Conservation (phyloP, 2,888 invertebrate genomes). For the Hirtodrosophila duncani region DNA sequence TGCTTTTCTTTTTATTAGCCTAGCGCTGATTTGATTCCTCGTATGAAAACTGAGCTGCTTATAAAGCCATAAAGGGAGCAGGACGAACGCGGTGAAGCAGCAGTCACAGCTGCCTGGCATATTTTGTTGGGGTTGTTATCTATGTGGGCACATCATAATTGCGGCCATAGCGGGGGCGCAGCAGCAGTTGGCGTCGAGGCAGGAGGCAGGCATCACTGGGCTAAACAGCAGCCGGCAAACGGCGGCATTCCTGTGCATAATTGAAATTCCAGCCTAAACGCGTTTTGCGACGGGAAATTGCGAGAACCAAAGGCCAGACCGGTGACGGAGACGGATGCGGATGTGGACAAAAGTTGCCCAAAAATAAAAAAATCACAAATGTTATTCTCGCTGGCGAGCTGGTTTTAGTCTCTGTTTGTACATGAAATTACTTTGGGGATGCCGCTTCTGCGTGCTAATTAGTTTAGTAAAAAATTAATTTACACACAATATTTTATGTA, state of each 20-base stretch:
- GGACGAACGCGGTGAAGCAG: conserved; percentile 1
- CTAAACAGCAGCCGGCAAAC: background rate
- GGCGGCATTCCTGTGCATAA: conserved; percentile 64
- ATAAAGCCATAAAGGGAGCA: conserved; percentile 35
- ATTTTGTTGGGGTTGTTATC: conserved; percentile 47
- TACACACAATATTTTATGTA: conserved; percentile 28
- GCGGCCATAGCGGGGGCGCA: conserved; percentile 19
- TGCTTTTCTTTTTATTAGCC: conserved; percentile 37
- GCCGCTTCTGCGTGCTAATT: conserved; percentile 25
- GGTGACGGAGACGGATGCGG: conserved; percentile 11
- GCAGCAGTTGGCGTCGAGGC: conserved; percentile 25
- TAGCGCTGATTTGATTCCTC: conserved; percentile 47
- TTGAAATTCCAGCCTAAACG: conserved; percentile 69
- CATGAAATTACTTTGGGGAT: background rate
- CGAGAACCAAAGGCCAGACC: conserved; percentile 41
- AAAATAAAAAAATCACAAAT: conserved; percentile 24
- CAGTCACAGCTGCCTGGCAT: conserved; percentile 38
- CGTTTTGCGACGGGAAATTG: conserved; percentile 69
- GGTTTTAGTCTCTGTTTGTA: conserved; percentile 15
- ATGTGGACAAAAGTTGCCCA: conserved; percentile 26
- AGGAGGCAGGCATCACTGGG: conserved; percentile 5
- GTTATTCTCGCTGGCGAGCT: conserved; percentile 1
- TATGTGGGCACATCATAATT: conserved; percentile 55
- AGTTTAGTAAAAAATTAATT: conserved; percentile 40
- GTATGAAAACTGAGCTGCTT: conserved; percentile 25